A percentile compares a stretch with the other conserved stretches of the same genome.
Evolutionary conservation across 2,797 vertebrate species (phyloP).

Genomic region (Rhinoraja longicauda): DNA sequence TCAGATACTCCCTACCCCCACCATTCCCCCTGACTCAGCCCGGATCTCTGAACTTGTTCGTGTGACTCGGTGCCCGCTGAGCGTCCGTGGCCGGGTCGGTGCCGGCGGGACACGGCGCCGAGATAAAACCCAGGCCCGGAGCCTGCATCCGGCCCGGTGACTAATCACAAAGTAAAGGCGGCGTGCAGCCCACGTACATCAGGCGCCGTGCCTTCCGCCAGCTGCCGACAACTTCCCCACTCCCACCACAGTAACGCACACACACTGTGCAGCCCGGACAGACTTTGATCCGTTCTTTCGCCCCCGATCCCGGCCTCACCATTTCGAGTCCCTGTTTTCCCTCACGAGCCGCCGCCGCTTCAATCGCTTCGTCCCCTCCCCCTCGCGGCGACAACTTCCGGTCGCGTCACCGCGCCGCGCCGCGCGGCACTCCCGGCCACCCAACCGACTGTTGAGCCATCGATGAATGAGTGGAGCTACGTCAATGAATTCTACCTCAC

Average conservation of each 20-base stretch:
- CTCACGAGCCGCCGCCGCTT: background rate
- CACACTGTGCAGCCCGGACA: background rate
- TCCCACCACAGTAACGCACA: background rate
- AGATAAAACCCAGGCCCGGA: background rate
- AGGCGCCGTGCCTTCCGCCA: background rate
- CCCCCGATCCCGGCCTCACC: background rate
- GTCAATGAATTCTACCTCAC: background rate
- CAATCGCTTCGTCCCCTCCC: background rate
- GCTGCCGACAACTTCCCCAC: background rate
- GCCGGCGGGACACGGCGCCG: background rate
- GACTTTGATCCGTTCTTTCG: no score
- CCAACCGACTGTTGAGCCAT: background rate
- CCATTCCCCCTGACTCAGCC: background rate
- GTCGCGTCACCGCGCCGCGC: background rate
- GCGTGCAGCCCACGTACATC: background rate
- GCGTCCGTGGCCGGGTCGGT: background rate
- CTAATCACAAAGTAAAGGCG: background rate
- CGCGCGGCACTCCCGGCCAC: background rate
- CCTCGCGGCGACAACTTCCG: background rate
- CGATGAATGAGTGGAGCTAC: background rate
- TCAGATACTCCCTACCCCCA: no score
- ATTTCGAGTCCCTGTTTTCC: background rate
- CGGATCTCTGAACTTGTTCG: background rate
- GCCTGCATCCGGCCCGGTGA: conserved; percentile 11
- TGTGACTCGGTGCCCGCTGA: background rate